These are phyloP conservation scores for Cottoperca gobio DNA, from an alignment of 2,797 vertebrate genomes.

Conservation along the genomic window DNA sequence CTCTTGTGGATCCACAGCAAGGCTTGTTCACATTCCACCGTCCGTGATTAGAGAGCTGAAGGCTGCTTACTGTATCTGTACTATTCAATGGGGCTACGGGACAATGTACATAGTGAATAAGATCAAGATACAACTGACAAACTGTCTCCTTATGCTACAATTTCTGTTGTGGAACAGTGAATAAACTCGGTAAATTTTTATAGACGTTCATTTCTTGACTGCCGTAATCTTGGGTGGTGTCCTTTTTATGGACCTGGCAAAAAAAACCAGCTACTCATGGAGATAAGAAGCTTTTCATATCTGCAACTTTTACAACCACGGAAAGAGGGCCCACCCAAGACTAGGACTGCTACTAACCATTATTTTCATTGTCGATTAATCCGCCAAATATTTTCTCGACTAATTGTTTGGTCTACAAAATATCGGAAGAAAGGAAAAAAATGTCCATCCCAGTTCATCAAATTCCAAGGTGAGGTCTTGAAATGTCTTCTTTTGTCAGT, in stretches of 20 bases:
- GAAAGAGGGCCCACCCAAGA: background rate
- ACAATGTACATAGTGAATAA: background rate
- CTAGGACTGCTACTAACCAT: too few relatives aligned
- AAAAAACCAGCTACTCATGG: constrained; percentile 8
- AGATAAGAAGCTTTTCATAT: constrained; percentile 33
- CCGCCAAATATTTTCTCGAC: too few relatives aligned
- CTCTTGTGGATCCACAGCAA: constrained; percentile 10
- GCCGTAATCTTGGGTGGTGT: constrained; percentile 23
- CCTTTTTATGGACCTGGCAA: constrained; percentile 18
- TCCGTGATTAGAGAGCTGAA: constrained; percentile 7
- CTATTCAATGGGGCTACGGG: background rate
- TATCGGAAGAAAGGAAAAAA: too few relatives aligned
- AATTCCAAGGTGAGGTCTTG: too few relatives aligned
- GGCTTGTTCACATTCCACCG: background rate
- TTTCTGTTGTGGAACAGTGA: background rate
- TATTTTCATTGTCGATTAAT: too few relatives aligned
- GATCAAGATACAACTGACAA: background rate
- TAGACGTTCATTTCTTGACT: background rate
- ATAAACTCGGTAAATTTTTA: too few relatives aligned
- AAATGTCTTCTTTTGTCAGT: too few relatives aligned
- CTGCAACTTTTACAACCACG: constrained; percentile 8
- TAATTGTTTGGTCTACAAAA: too few relatives aligned
- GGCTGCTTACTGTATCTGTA: background rate
- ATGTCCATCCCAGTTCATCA: too few relatives aligned
- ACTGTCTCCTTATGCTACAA: background rate